Base-by-base conservation (phyloP, 2,797 vertebrate genomes). In the Paguma larvata region DNA sequence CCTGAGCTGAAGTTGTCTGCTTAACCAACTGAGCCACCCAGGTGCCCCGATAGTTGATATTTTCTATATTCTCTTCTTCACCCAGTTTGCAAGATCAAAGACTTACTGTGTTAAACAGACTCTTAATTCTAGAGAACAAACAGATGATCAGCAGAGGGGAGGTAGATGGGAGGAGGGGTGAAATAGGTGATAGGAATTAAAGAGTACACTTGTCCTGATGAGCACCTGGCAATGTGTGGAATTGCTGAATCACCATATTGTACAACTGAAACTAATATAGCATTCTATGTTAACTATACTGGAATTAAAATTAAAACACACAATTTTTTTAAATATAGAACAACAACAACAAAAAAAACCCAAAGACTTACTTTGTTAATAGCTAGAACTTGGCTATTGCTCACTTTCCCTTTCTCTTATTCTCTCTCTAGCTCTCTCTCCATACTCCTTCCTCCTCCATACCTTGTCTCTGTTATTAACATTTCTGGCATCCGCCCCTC, bases 51-150 rank as follows among this genome's bases (percentile, higher is more conserved):
- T 25, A 80, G 11, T 27, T 75, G 75, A 77, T 11, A 51, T 30
- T 85, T 85, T 80, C 41, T 56, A 6, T 62, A 32, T 70, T 67
- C 8, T n/a, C 46, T 78, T 70, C 34, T 48, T 3, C 15, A 11
- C 3, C 10, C 62, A 83, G 19, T 94, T 91, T 94, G 44, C 56
- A 86, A 89, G 68, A 91, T 62, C 32, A 92, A 72, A 34, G 23
- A 83, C 34, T 73, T 89, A 8, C 0, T 56, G 79, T 72, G 23
- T 87, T 80, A 70, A 65, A 75, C 41, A 75, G 38, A 72, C 38
- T 41, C 23, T 41, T 41, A 72, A 73, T 23, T 73, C 44, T 2
- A 18, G 41, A 75, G 72, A 16, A 46, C 41, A 75, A 75, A 75
- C 27, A 46, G 72, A 30, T 75, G 41, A 27, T 75, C 46, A 75